Evolutionary conservation across 1,140 invertebrate genomes (phyloP).

Genomic region (Hestina assimilis): DNA sequence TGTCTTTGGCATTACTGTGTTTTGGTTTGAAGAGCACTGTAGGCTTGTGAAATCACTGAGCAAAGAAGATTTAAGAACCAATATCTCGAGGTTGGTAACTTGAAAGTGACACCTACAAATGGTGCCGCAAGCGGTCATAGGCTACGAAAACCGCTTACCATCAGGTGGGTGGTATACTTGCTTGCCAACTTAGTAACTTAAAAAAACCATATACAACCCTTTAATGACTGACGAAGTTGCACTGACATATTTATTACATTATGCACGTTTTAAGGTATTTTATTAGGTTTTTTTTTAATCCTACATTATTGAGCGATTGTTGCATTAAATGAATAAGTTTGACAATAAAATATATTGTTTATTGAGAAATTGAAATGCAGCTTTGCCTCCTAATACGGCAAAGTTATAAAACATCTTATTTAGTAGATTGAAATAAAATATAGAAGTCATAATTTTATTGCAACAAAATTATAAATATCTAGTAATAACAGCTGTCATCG

Average conservation of each 20-base stretch:
- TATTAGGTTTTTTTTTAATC: background rate
- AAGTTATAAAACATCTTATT: background rate
- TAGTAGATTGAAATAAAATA: background rate
- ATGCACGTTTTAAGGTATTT: slow-evolving; percentile 1
- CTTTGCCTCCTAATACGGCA: background rate
- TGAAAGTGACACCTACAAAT: no score
- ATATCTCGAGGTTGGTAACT: no score
- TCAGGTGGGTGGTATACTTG: no score
- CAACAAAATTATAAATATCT: background rate
- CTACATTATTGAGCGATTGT: background rate
- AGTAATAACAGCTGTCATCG: background rate
- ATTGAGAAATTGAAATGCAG: background rate
- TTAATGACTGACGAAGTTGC: background rate
- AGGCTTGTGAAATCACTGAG: no score
- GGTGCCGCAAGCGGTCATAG: no score
- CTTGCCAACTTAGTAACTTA: background rate
- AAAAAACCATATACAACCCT: background rate
- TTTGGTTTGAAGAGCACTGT: no score
- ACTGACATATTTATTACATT: slow-evolving; percentile 12
- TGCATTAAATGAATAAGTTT: background rate
- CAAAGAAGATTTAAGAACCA: no score
- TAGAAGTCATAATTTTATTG: background rate
- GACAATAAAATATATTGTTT: no score
- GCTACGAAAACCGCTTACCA: no score
- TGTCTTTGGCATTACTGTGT: no score